Conservation (phyloP, 1,140 invertebrate genomes). For the Sitophilus oryzae region DNA sequence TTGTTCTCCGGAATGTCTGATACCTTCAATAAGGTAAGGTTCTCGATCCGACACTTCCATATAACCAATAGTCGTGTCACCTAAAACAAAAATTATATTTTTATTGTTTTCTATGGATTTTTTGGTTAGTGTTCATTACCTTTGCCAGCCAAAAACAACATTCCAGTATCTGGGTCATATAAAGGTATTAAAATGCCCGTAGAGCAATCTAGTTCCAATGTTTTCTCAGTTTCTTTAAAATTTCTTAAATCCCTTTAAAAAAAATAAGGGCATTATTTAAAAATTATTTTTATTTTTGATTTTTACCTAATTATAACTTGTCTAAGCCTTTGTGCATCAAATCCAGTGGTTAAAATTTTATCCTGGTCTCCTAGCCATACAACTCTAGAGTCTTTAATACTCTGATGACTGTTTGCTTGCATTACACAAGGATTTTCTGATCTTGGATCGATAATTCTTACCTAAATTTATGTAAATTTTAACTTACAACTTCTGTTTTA, state of each 20-base stretch:
- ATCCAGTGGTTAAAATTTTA: conserved; percentile 75
- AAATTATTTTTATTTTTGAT: background rate
- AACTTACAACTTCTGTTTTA: background rate
- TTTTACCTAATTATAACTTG: conserved; percentile 67
- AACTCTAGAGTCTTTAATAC: conserved; percentile 83
- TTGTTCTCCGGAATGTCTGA: conserved; percentile 76
- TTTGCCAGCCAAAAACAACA: conserved; percentile 92
- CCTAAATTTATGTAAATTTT: conserved; percentile 21
- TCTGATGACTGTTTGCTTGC: conserved; percentile 71
- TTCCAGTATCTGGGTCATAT: conserved; percentile 85
- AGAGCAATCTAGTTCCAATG: conserved; percentile 78
- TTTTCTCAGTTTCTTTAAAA: conserved; percentile 69
- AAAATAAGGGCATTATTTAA: background rate
- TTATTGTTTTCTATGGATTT: no score
- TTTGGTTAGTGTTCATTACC: conserved; percentile 40
- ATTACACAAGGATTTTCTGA: conserved; percentile 54
- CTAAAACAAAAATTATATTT: conserved; percentile 30
- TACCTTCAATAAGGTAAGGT: conserved; percentile 77
- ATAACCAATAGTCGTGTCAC: conserved; percentile 80
- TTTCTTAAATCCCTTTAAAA: conserved; percentile 68
- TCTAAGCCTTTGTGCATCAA: conserved; percentile 68
- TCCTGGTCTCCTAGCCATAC: conserved; percentile 82
- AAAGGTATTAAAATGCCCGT: conserved; percentile 86
- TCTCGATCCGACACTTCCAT: conserved; percentile 81
- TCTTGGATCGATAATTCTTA: conserved; percentile 76